Conservation (phyloP, 1,140 invertebrate species). For the Caenorhabditis tropicalis region DNA sequence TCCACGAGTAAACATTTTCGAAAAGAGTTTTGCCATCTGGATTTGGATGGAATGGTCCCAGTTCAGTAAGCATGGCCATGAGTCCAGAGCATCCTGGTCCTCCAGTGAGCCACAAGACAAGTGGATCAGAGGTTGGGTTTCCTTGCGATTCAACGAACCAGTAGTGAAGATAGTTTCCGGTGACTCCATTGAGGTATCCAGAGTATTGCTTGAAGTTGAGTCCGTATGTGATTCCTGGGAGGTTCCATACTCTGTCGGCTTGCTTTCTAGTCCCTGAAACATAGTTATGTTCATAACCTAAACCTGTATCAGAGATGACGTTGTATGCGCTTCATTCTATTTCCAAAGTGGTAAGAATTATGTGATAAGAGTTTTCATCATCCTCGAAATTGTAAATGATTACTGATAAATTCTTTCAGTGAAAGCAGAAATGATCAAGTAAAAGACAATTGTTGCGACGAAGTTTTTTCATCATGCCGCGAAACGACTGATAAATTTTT, state of each 20-base stretch:
- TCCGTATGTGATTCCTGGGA: slow-evolving; percentile 57
- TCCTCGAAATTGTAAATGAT: background rate
- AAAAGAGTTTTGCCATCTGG: slow-evolving; percentile 70
- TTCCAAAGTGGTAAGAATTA: background rate
- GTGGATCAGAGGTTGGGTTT: slow-evolving; percentile 73
- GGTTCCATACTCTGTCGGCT: slow-evolving; percentile 53
- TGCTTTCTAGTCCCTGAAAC: slow-evolving; percentile 50
- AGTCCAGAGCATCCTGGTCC: slow-evolving; percentile 51
- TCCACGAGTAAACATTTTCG: slow-evolving; percentile 74
- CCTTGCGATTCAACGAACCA: slow-evolving; percentile 74
- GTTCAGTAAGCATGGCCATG: slow-evolving; percentile 61
- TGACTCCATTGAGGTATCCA: slow-evolving; percentile 55
- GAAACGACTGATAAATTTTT: background rate
- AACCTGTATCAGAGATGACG: background rate
- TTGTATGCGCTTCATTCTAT: background rate
- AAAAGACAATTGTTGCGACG: background rate
- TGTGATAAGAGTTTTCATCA: background rate
- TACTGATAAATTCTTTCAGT: background rate
- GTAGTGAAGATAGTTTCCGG: slow-evolving; percentile 61
- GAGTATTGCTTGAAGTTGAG: slow-evolving; percentile 60
- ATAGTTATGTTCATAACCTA: background rate
- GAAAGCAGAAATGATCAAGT: background rate
- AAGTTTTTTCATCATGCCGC: background rate
- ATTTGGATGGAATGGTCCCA: slow-evolving; percentile 74
- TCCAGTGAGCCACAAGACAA: slow-evolving; percentile 76